Evolutionary conservation across 1,140 invertebrate genomes (phyloP).

Genomic region (Colletes latitarsis): DNA sequence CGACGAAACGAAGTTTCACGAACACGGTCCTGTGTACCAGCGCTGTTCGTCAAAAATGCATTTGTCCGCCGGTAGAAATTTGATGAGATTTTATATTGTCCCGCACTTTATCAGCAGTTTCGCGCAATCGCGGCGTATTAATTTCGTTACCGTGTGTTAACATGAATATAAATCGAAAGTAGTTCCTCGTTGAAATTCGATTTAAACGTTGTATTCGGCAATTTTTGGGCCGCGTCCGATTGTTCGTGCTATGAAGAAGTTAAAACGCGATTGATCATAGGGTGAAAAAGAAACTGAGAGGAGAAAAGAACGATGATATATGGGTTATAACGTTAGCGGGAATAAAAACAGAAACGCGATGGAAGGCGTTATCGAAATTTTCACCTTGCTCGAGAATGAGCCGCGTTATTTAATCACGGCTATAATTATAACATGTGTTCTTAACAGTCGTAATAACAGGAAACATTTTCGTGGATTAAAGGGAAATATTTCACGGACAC

Average conservation of each 20-base stretch:
- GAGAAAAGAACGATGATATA: neutral
- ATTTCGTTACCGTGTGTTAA: slow-evolving; percentile 43
- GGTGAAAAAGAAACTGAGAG: neutral
- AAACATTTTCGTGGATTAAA: slow-evolving; percentile 27
- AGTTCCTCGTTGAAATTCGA: slow-evolving; percentile 17
- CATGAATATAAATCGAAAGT: slow-evolving; percentile 44
- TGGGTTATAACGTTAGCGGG: neutral
- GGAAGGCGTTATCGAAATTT: neutral
- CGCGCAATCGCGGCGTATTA: slow-evolving; percentile 31
- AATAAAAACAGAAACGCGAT: neutral
- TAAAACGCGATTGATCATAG: neutral
- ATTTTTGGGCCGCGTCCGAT: slow-evolving; percentile 26
- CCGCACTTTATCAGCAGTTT: slow-evolving; percentile 39
- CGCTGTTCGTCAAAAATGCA: slow-evolving; percentile 12
- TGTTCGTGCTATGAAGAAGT: neutral
- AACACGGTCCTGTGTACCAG: neutral
- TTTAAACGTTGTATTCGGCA: slow-evolving; percentile 6
- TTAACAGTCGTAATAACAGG: slow-evolving; percentile 23
- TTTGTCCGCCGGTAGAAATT: slow-evolving; percentile 30
- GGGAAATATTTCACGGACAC: neutral
- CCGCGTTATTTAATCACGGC: slow-evolving; percentile 24
- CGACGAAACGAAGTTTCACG: slow-evolving; percentile 14
- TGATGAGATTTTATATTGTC: slow-evolving; percentile 49
- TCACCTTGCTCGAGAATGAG: neutral
- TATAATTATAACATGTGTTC: slow-evolving; percentile 9